phyloP scores from a whole-genome alignment of 2,113 vertebrate species.

The Anhinga anhinga region DNA sequence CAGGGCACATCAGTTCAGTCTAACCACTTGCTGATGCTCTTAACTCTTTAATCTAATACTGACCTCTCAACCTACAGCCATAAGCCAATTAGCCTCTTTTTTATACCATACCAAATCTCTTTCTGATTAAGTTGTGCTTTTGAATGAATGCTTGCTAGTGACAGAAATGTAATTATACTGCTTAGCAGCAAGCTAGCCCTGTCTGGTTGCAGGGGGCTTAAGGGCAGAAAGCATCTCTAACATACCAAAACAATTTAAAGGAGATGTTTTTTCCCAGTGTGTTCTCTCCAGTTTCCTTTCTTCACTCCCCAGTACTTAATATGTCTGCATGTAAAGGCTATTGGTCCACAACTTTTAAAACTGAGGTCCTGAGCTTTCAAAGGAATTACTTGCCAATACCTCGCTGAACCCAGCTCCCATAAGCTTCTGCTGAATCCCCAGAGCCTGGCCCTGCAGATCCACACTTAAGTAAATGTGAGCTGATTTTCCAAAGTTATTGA shows the following conservation, averaged over 20 bases:
- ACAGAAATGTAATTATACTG: constrained; percentile 22
- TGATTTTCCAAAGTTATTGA: neutral
- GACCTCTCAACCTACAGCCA: constrained; percentile 29
- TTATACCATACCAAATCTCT: constrained; percentile 37
- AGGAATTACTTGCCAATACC: neutral
- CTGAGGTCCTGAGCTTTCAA: neutral
- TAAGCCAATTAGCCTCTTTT: constrained; percentile 57
- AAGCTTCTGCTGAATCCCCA: neutral
- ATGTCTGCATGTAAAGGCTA: neutral
- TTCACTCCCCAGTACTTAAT: neutral
- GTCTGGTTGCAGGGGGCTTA: neutral
- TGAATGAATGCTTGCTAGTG: neutral
- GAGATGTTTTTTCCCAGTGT: neutral
- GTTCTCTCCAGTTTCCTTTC: neutral
- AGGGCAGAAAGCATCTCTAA: constrained; percentile 20
- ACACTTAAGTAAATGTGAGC: neutral
- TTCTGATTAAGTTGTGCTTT: constrained; percentile 39
- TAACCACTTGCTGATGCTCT: neutral
- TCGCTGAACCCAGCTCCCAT: neutral
- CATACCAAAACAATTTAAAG: neutral
- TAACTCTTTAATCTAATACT: constrained; percentile 34
- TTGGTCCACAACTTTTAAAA: neutral
- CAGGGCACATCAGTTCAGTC: neutral
- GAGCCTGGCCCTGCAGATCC: neutral
- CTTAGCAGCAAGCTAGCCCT: neutral